Conservation (phyloP, 2,113 vertebrate species). For the Pionites leucogaster region DNA sequence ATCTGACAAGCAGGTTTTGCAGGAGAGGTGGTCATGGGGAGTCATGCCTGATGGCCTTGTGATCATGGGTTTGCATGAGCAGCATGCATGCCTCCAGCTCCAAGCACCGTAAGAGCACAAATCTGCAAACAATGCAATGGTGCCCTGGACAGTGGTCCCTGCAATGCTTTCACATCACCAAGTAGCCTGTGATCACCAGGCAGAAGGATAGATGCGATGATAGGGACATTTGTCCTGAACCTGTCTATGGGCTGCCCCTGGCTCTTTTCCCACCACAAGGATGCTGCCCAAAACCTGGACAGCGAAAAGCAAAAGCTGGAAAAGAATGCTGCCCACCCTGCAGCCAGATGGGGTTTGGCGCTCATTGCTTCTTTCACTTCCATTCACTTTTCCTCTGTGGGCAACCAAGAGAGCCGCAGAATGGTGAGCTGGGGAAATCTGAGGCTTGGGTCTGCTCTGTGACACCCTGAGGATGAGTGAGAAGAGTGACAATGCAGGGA, state of each 20-base stretch:
- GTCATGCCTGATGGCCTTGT: neutral
- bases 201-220: neutral
- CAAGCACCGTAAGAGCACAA: neutral
- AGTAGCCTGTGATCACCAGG: neutral
- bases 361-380: neutral
- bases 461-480: accelerated
- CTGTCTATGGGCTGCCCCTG: neutral
- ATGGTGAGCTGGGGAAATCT: neutral
- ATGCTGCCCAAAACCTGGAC: neutral
- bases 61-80: neutral
- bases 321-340: neutral
- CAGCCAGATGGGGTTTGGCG: neutral
- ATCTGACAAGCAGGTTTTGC: neutral
- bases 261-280: neutral
- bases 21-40: too few relatives aligned
- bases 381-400: neutral
- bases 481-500: accelerated
- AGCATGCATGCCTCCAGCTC: neutral
- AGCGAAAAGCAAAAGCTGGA: neutral
- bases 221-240: neutral
- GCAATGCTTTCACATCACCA: neutral
- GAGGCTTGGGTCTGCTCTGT: accelerated
- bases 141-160: neutral
- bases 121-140: neutral
- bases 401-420: accelerated